A percentile compares a stretch with the other conserved stretches of the same genome.
Evolutionary conservation across 2,113 vertebrate species (phyloP).

Genomic region (Cynopterus brachyotis): DNA sequence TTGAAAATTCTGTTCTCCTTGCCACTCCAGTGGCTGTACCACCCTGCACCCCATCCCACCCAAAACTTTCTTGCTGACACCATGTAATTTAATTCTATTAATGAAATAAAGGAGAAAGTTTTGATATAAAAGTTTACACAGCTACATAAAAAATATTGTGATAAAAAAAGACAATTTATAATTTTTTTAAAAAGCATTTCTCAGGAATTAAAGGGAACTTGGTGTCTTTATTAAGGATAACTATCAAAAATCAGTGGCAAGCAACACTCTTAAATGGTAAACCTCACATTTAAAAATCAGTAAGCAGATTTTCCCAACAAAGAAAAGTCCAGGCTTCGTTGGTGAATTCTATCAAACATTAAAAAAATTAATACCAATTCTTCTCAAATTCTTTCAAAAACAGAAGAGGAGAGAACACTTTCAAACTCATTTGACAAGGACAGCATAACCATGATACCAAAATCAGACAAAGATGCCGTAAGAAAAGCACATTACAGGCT

Average conservation of each 20-base stretch:
- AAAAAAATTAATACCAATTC: background rate
- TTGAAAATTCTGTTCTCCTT: background rate
- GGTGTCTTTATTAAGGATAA: background rate
- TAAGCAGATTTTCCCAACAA: background rate
- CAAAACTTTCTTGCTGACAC: no score
- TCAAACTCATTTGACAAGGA: background rate
- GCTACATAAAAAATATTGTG: background rate
- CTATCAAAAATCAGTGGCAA: background rate
- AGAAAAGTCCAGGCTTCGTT: background rate
- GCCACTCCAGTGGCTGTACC: background rate
- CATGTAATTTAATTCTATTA: background rate
- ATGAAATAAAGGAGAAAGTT: background rate
- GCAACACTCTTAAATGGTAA: background rate
- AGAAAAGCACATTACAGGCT: background rate
- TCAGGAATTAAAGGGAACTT: background rate
- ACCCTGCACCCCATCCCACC: background rate
- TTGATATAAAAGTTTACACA: no score
- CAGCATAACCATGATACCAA: no score
- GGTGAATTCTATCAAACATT: background rate
- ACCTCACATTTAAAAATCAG: background rate
- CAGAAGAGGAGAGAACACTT: background rate
- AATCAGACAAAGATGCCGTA: background rate
- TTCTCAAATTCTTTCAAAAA: background rate
- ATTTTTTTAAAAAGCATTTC: background rate
- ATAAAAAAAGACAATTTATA: background rate